Base-by-base conservation (phyloP, 2,888 invertebrate genomes). In the Leucophenga maculata region DNA sequence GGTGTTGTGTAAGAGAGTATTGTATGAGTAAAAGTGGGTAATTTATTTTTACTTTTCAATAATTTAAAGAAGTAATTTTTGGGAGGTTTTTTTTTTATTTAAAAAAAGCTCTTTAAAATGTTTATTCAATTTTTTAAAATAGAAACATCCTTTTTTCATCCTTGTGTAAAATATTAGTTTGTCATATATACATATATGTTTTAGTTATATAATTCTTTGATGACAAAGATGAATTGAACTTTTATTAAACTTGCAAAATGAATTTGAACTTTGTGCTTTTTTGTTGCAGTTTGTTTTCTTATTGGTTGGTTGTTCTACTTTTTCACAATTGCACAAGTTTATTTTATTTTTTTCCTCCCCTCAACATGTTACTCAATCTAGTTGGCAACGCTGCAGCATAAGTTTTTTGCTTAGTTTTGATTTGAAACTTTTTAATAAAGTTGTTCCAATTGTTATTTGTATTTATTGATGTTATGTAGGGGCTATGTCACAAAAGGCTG, bases 181-280 rank as follows among this genome's bases (percentile, higher is more conserved):
- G 39, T 39, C 39, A 39, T 39, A n/a, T n/a, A n/a, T n/a, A n/a
- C n/a, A n/a, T n/a, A n/a, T n/a, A n/a, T n/a, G n/a, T n/a, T n/a
- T n/a, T n/a, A n/a, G n/a, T n/a, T n/a, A n/a, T n/a, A n/a, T n/a
- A n/a, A n/a, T n/a, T n/a, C n/a, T n/a, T 74, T 73, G 32, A 62
- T 55, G 59, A 39, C 39, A 9, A 79, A 83, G 82, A 82, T 83
- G 78, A 78, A 84, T 79, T 81, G 85, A 75, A 82, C 52, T 52
- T 60, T 68, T 69, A 22, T 69, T n/a, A 39, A 44, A 46, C 16
- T 52, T 39, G 50, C 44, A 59, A 26, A 54, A 59, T 62, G 65
- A 32, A 39, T 78, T 81, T 76, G 74, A 83, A 77, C 82, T 83
- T 78, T 77, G 77, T 74, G 66, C 74, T 70, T 75, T 71, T 74